These are phyloP conservation scores for Chrysochloris asiatica DNA, from an alignment of 2,113 vertebrate genomes.

Conservation along the genomic window DNA sequence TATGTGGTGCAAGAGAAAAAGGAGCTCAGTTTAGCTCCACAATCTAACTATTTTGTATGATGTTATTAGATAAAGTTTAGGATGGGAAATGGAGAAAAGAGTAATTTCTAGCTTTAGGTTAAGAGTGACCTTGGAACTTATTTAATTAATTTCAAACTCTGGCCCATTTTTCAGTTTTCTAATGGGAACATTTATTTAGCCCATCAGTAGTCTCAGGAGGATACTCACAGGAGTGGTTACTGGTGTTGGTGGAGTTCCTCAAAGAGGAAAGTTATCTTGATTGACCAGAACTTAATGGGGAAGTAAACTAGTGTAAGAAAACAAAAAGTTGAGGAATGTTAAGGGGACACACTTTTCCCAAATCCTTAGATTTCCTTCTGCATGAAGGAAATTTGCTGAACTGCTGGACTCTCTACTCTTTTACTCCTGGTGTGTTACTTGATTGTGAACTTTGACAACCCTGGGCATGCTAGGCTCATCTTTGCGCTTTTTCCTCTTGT, in stretches of 20 bases:
- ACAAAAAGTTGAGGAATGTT: not conserved
- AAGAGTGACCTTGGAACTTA: too few relatives aligned
- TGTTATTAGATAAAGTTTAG: too few relatives aligned
- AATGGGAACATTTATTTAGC: not conserved
- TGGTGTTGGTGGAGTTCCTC: not conserved
- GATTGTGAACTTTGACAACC: not conserved
- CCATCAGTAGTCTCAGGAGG: too few relatives aligned
- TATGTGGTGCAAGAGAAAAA: not conserved
- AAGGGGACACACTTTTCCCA: not conserved
- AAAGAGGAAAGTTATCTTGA: not conserved
- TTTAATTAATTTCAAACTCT: too few relatives aligned
- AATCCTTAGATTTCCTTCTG: not conserved
- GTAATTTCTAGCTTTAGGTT: too few relatives aligned
- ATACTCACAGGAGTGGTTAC: accelerated
- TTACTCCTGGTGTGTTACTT: not conserved
- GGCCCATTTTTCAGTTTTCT: not conserved
- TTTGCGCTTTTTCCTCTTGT: not conserved
- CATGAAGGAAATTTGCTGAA: too few relatives aligned
- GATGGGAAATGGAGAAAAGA: too few relatives aligned
- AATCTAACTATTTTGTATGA: too few relatives aligned
- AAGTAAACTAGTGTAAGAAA: not conserved
- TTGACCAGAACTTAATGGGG: not conserved
- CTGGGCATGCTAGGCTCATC: accelerated
- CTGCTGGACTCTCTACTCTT: not conserved
- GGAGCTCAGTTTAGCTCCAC: too few relatives aligned